Base-by-base conservation (phyloP, 2,113 vertebrate species). In the Corythaixoides concolor region DNA sequence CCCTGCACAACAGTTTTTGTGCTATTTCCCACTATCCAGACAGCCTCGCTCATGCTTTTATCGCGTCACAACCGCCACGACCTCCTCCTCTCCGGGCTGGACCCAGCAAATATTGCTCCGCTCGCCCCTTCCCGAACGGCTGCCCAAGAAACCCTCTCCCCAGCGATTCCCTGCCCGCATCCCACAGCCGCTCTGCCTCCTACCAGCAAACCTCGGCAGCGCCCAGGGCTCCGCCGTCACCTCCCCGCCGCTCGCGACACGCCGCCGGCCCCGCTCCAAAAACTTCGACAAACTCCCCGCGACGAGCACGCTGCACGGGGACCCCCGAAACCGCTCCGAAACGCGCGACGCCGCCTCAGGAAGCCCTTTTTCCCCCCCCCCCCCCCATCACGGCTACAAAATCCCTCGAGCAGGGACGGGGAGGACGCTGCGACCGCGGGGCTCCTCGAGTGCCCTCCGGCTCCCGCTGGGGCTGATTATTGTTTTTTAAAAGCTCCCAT, bases 371-470 rank as follows among this genome's bases (percentile, higher is more conserved):
- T 43, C 13, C 14, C 41, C 28, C 2, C 6, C 28, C 2, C 6
- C 33, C 19, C 14, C 1, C 35, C 52, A 56, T 11, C 1, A 0
- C 0, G 11, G 28, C n/a, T 58, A 59, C 49, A 64, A 43, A 82
- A 72, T 26, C 33, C 16, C 5, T 16, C 0, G 4, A 83, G 58
- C 0, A 1, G 22, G 43, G 15, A 41, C 0, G 1, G 47, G 41
- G 32, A 79, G 43, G 70, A 72, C 28, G 49, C 72, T 68, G 49
- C 0, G 0, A 7, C 9, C 2, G 0, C 2, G 2, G 39, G 55
- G 41, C 60, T 35, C 72, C 50, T 45, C 0, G 2, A 45, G 39
- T 4, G 22, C 18, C 20, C 70, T 24, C n/a, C 18, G 1, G 62
- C 49, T 85, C 75, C 85, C 6, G 5, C 62, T 41, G 22, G 8